Base-by-base conservation (phyloP, 2,113 vertebrate genomes). In the Procavia capensis region DNA sequence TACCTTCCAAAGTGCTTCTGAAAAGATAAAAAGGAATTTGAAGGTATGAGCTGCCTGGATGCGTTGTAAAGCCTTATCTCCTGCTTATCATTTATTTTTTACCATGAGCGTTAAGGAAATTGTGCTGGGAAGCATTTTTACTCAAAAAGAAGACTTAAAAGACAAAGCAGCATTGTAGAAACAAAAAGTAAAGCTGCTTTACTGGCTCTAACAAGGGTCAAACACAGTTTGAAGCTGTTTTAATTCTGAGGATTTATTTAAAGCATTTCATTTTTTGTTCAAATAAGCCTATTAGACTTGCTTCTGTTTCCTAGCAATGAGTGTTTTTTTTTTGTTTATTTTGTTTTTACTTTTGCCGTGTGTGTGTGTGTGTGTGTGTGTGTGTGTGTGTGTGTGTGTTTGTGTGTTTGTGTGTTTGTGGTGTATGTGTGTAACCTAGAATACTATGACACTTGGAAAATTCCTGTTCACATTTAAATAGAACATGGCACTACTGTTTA, bases 221-320 rank as follows among this genome's bases (percentile, higher is more conserved):
- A 97, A 91, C 88, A 47, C 11, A 88, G 95, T 97, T 95, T 96
- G 96, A 97, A 98, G 94, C 97, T 96, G 79, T 97, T 93, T 96
- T 97, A 97, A 97, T 98, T 97, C 95, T 93, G 76, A 95, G 97
- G 97, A 97, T 98, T 98, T 98, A 98, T 97, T 94, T 97, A 96
- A 96, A 97, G 96, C 94, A 97, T 91, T 97, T 96, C 97, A 94
- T 98, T 98, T 98, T 97, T 97, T 92, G 96, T 96, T 98, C 95
- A 95, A 92, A 88, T 98, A 98, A 98, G 97, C 98, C 97, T 98
- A 97, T 98, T 98, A 98, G 96, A 96, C 84, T 85, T 97, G 88
- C 81, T 95, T 93, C 94, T 95, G 98, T 98, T 98, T 98, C 98
- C 97, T 98, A 98, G 98, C 98, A 98, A 96, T 98, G 93, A 92